These are phyloP conservation scores for Euspilapteryx auroguttella DNA, from an alignment of 2,888 invertebrate species.

Conservation along the genomic window DNA sequence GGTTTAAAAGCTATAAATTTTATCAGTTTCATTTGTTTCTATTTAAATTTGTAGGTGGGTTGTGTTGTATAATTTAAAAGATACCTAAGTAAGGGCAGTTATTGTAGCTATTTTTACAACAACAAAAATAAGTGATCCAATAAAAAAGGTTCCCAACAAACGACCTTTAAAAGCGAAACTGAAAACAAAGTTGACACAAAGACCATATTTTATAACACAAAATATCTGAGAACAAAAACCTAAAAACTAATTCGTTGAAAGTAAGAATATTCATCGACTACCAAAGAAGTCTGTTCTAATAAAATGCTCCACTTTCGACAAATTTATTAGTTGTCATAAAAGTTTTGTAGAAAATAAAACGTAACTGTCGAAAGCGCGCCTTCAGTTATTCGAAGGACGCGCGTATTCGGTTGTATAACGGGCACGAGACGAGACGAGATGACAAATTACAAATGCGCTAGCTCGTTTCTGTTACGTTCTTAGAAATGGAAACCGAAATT, in stretches of 20 bases:
- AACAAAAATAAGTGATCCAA: too few species aligned
- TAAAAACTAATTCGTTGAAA: slow-evolving; percentile 36
- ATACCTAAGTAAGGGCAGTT: too few species aligned
- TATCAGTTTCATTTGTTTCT: slow-evolving; percentile 4
- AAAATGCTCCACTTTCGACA: slow-evolving; percentile 48
- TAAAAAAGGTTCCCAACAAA: too few species aligned
- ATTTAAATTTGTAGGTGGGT: too few species aligned
- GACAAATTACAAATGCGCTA: slow-evolving; percentile 29
- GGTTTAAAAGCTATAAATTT: slow-evolving; percentile 3
- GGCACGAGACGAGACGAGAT: slow-evolving; percentile 21
- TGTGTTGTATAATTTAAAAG: too few species aligned
- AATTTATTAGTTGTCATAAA: slow-evolving; percentile 51
- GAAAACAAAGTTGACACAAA: too few species aligned
- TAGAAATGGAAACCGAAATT: slow-evolving; percentile 54
- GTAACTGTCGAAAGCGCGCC: slow-evolving; percentile 38
- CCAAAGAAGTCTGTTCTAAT: slow-evolving; percentile 46
- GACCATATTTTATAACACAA: too few species aligned
- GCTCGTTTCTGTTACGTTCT: slow-evolving; percentile 22
- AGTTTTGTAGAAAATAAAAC: slow-evolving; percentile 22
- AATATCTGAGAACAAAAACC: too few species aligned
- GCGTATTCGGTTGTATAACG: slow-evolving; percentile 29
- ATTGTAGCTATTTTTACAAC: too few species aligned
- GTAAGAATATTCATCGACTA: slow-evolving; percentile 54
- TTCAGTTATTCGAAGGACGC: slow-evolving; percentile 16
- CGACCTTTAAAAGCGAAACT: slow-evolving; percentile 41